Conservation (phyloP, 2,888 invertebrate genomes). For the Lissocephala sabroskyi region DNA sequence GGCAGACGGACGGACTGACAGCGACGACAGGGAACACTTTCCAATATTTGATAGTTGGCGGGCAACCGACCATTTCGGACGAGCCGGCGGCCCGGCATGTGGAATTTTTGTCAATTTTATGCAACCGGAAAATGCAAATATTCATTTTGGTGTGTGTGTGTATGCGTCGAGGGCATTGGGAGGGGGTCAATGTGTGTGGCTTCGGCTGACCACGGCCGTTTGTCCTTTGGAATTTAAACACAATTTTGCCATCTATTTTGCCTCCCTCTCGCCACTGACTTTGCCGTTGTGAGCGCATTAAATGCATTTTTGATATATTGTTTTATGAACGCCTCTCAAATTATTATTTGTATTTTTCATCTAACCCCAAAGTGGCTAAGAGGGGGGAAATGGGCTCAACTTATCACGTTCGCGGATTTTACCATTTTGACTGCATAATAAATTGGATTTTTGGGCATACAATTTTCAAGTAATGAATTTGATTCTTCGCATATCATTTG, state of each 20-base stretch:
- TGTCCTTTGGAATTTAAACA: slow-evolving; percentile 6
- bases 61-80: slow-evolving; percentile 43
- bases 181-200: not conserved
- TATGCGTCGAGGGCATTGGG: not conserved
- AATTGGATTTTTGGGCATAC: no score
- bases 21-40: not conserved
- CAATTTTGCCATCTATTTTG: not conserved
- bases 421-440: no score
- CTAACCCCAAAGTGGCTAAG: no score
- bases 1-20: slow-evolving; percentile 21
- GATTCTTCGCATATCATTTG: no score
- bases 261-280: no score
- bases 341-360: no score
- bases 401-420: no score
- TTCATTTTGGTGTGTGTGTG: not conserved
- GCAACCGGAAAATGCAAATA: slow-evolving; percentile 2
- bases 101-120: slow-evolving; percentile 9
- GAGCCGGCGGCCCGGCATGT: not conserved
- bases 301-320: slow-evolving; percentile 5
- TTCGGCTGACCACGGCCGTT: not conserved
- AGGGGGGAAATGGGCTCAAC: no score
- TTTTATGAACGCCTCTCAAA: not conserved
- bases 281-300: slow-evolving; percentile 2
- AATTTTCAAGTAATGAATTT: no score
- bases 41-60: slow-evolving; percentile 33